phyloP scores from a whole-genome alignment of 2,888 invertebrate species.

The Andrena hattorfiana region DNA sequence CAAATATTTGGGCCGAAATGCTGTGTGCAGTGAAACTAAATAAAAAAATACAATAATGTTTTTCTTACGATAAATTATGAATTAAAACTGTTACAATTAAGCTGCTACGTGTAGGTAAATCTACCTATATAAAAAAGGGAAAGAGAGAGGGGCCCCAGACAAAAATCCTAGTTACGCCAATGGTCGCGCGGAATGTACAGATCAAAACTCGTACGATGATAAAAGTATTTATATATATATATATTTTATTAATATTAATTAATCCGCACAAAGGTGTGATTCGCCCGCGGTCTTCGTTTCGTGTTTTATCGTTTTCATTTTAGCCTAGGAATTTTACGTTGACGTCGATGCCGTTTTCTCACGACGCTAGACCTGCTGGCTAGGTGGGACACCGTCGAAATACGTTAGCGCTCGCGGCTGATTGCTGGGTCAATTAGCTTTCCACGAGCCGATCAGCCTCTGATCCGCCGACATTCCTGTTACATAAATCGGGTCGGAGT shows the following conservation, averaged over 20 bases:
- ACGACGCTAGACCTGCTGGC: constrained; percentile 68
- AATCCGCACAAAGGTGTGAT: constrained; percentile 62
- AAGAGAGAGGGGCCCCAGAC: too few relatives aligned
- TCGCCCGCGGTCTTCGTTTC: constrained; percentile 5
- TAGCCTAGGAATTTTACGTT: neutral
- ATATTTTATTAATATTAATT: constrained; percentile 54
- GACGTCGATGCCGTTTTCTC: constrained; percentile 26
- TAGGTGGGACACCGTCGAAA: constrained; percentile 59
- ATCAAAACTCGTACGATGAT: constrained; percentile 40
- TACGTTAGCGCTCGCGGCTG: constrained; percentile 52
- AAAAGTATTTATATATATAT: constrained; percentile 58
- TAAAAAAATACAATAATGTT: too few relatives aligned
- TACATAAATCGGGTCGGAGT: constrained; percentile 6
- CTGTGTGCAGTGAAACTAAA: too few relatives aligned
- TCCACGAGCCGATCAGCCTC: constrained; percentile 33
- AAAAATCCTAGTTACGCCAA: too few relatives aligned
- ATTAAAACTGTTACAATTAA: too few relatives aligned
- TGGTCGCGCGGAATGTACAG: constrained; percentile 7
- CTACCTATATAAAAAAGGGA: too few relatives aligned
- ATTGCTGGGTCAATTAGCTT: constrained; percentile 79
- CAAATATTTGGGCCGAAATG: too few relatives aligned
- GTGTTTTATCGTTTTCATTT: neutral
- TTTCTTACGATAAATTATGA: too few relatives aligned
- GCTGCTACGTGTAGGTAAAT: too few relatives aligned
- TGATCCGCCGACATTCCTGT: constrained; percentile 59